Percentiles rank a stretch among this genome's conserved stretches.
Conservation (phyloP, 2,888 invertebrate genomes). For the Cephonodes hylas region DNA sequence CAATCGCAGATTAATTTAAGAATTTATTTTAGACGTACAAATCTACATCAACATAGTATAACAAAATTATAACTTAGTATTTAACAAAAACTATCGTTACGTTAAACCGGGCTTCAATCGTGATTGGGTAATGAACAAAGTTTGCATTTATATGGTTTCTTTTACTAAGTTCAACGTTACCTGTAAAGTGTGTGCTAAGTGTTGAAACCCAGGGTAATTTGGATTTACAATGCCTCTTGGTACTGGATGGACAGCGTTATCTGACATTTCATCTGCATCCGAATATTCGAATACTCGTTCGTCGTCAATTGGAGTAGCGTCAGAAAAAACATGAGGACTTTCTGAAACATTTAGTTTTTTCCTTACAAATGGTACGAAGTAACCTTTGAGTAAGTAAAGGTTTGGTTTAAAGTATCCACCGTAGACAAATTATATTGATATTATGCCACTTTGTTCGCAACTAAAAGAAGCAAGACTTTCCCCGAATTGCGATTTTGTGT, state of each 20-base stretch:
- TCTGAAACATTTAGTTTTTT: conserved; percentile 38
- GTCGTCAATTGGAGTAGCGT: conserved; percentile 71
- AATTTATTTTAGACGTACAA: background rate
- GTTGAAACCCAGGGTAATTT: conserved; percentile 92
- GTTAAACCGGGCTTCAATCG: conserved; percentile 51
- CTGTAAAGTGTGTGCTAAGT: conserved; percentile 87
- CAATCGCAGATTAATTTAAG: too few relatives aligned
- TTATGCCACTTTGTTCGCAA: too few relatives aligned
- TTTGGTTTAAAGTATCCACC: too few relatives aligned
- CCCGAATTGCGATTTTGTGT: too few relatives aligned
- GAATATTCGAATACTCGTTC: conserved; percentile 80
- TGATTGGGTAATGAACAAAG: conserved; percentile 36
- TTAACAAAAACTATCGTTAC: conserved; percentile 22
- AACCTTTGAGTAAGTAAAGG: too few relatives aligned
- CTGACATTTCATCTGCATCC: conserved; percentile 78
- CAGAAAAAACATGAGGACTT: conserved; percentile 52
- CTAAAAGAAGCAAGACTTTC: too few relatives aligned
- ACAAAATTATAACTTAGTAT: background rate
- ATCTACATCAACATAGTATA: background rate
- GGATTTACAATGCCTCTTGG: conserved; percentile 90
- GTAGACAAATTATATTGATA: too few relatives aligned
- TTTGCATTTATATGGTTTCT: conserved; percentile 35
- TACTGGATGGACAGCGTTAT: conserved; percentile 61
- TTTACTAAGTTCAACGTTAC: conserved; percentile 41
- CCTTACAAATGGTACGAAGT: too few relatives aligned